Evolutionary conservation across 2,888 invertebrate genomes (phyloP), one percentile per base, ranked within the genome.

Genomic region (Heteromyza rotundicornis): DNA sequence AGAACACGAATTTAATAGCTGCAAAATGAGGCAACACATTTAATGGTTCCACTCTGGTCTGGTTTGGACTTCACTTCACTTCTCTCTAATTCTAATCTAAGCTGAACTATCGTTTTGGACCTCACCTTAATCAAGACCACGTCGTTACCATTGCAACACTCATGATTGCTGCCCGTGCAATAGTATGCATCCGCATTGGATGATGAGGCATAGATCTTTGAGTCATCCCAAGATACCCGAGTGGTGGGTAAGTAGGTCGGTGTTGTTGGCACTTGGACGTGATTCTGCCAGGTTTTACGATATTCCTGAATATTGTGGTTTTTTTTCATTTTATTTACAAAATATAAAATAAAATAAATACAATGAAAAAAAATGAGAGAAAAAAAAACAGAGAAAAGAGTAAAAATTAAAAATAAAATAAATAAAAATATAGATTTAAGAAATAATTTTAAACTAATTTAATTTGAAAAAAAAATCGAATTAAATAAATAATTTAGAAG

Each of bases 101-200:
- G n/a, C n/a, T n/a, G n/a, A n/a, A n/a, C n/a, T n/a, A n/a, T n/a
- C n/a, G n/a, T n/a, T n/a, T n/a, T n/a, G n/a, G n/a, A n/a, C n/a
- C 68, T 76, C 74, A 82, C 83, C 83, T 83, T 83, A 63, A 83
- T 83, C 70, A 83, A 75, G 66, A 83, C 83, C 72, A 83, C 77
- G 76, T 83, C 83, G 73, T 83, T 82, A 72, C 79, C 79, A 67
- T 78, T 79, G 68, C 81, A 81, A 66, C 79, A 81, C 70, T 82
- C 82, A 63, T 82, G 80, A 74, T 80, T 82, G 69, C 73, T 80
- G 70, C 81, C 80, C 59, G 75, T 78, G 70, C 80, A 81, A 65
- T 79, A 81, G 68, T 80, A 80, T 64, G 80, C 75, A 63, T 79
- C 79, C 44, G 68, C 74, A 59, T 67, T 70, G 36, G 59, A 20